These are phyloP conservation scores for Amphiduros pacificus DNA, from an alignment of 2,888 invertebrate species.

Conservation along the genomic window DNA sequence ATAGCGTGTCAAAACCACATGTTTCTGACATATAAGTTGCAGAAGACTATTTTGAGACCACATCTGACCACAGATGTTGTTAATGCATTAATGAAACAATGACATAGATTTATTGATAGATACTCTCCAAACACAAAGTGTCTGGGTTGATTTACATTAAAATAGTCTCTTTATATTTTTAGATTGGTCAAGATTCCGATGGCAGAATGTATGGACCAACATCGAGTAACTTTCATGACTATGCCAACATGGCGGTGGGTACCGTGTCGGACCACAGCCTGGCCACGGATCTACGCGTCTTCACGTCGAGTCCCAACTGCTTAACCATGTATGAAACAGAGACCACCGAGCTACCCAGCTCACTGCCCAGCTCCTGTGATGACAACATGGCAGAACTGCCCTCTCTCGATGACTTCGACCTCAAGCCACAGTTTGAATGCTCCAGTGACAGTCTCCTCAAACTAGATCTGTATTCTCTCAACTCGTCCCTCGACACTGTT, in stretches of 20 bases:
- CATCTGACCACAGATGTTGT: too few species aligned
- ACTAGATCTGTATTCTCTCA: not conserved
- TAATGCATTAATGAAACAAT: too few species aligned
- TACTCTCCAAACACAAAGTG: too few species aligned
- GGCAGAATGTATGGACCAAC: too few species aligned
- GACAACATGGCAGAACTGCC: slow-evolving; percentile 4
- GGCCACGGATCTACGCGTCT: slow-evolving; percentile 31
- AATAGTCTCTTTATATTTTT: too few species aligned
- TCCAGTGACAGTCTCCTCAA: not conserved
- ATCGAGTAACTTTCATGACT: too few species aligned
- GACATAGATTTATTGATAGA: too few species aligned
- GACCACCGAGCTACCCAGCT: slow-evolving; percentile 40
- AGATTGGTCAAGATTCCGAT: too few species aligned
- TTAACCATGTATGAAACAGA: slow-evolving; percentile 51
- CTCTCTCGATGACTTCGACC: slow-evolving; percentile 7
- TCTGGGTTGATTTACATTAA: too few species aligned
- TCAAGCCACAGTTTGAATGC: slow-evolving; percentile 15
- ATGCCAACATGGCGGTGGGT: not conserved
- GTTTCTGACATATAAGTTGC: too few species aligned
- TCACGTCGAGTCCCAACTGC: slow-evolving; percentile 47
- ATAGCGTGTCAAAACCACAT: too few species aligned
- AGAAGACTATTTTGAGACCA: too few species aligned
- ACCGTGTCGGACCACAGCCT: slow-evolving; percentile 14
- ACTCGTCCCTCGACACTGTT: not conserved
- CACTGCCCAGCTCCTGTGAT: slow-evolving; percentile 17